Evolutionary conservation across 2,888 invertebrate species (phyloP).

Genomic region (Melinaea menophilus): DNA sequence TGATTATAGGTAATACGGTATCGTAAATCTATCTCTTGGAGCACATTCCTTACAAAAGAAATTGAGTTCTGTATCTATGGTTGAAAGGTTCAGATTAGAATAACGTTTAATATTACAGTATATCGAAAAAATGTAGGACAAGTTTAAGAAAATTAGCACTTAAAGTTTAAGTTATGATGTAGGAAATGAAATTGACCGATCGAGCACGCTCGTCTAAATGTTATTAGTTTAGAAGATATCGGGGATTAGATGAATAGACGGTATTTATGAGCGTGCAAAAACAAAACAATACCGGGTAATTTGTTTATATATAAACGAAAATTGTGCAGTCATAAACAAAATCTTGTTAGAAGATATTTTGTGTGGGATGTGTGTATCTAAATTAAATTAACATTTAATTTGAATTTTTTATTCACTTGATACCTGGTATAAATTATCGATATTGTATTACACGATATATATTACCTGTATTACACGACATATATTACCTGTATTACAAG

Average conservation of each 20-base stretch:
- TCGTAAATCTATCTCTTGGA: conserved; percentile 21
- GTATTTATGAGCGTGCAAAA: too few species aligned
- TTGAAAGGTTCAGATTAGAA: conserved; percentile 11
- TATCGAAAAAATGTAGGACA: conserved; percentile 40
- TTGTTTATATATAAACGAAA: too few species aligned
- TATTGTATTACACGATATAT: too few species aligned
- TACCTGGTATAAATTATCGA: too few species aligned
- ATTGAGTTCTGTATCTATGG: neutral
- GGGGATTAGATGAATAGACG: conserved; percentile 1
- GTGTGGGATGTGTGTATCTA: too few species aligned
- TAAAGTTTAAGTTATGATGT: conserved; percentile 55
- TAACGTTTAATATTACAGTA: conserved; percentile 4
- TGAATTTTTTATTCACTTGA: too few species aligned
- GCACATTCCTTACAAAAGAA: conserved; percentile 4
- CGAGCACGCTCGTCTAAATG: conserved; percentile 38
- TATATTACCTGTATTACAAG: too few species aligned
- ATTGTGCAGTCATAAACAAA: too few species aligned
- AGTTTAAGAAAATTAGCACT: conserved; percentile 43
- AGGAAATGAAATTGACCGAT: conserved; percentile 60
- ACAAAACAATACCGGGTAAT: too few species aligned
- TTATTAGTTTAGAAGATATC: neutral
- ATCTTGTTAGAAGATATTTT: too few species aligned
- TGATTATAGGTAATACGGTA: conserved; percentile 19
- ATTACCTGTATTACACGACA: too few species aligned
- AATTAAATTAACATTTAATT: too few species aligned